These are phyloP conservation scores for Sarotherodon lohbergeri DNA, from an alignment of 2,113 vertebrate species.

Conservation along the genomic window DNA sequence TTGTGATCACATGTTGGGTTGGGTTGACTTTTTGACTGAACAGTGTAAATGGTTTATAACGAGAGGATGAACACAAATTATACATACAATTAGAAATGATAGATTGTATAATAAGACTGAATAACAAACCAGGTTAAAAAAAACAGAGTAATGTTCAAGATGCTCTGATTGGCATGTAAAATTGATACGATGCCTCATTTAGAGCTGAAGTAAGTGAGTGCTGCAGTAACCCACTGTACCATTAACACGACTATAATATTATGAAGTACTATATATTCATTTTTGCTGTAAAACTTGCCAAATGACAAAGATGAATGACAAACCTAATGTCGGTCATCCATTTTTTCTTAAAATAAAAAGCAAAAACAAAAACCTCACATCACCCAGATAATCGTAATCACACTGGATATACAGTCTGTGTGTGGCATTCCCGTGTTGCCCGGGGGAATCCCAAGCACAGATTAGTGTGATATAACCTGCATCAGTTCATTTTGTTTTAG, in stretches of 20 bases:
- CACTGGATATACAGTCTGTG: background rate
- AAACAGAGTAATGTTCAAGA: background rate
- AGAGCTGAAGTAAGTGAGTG: background rate
- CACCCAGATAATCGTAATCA: background rate
- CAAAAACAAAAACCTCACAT: background rate
- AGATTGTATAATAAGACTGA: background rate
- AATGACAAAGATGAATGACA: background rate
- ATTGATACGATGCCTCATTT: background rate
- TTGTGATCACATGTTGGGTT: constrained; percentile 14
- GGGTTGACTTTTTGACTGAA: background rate
- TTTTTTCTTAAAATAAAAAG: background rate
- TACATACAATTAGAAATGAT: background rate
- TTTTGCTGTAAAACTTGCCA: background rate
- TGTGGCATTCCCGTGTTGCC: background rate
- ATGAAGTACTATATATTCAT: background rate
- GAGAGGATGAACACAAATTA: background rate
- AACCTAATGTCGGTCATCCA: background rate
- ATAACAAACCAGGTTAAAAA: background rate
- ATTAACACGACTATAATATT: background rate
- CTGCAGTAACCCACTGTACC: background rate
- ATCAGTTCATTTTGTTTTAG: background rate
- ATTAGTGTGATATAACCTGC: background rate
- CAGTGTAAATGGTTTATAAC: background rate
- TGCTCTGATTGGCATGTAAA: background rate
- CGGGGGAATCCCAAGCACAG: background rate